These are phyloP conservation scores for Drosophila nigromelanica DNA, from an alignment of 1,140 invertebrate genomes.

Conservation along the genomic window DNA sequence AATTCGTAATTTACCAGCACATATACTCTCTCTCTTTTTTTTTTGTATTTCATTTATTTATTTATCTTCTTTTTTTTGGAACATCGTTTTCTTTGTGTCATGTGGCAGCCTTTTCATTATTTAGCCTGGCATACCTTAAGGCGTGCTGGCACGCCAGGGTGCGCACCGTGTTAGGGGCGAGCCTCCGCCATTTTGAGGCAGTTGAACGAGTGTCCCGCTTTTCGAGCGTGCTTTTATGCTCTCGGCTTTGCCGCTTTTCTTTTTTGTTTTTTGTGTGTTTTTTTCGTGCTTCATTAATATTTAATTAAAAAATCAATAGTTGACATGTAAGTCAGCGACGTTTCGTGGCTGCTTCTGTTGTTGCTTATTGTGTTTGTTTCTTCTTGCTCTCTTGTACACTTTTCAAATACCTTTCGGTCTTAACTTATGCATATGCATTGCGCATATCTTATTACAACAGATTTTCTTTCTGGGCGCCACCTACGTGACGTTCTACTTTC, in stretches of 20 bases:
- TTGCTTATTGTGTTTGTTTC: neutral
- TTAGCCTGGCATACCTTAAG: slow-evolving; percentile 61
- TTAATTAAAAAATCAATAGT: slow-evolving; percentile 83
- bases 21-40: slow-evolving; percentile 20
- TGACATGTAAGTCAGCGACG: slow-evolving; percentile 74
- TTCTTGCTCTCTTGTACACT: slow-evolving; percentile 13
- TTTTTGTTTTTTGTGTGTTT: slow-evolving; percentile 13
- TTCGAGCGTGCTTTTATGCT: slow-evolving; percentile 25
- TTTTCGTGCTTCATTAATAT: slow-evolving; percentile 81
- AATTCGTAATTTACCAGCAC: slow-evolving; percentile 69
- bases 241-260: slow-evolving; percentile 11
- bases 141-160: slow-evolving; percentile 41
- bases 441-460: slow-evolving; percentile 78
- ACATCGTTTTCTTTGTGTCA: slow-evolving; percentile 39
- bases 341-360: slow-evolving; percentile 29
- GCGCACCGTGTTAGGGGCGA: slow-evolving; percentile 33
- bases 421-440: slow-evolving; percentile 77
- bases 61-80: slow-evolving; percentile 19
- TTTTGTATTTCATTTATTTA: slow-evolving; percentile 23
- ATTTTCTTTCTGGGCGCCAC: slow-evolving; percentile 58
- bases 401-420: slow-evolving; percentile 44
- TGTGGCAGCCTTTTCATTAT: slow-evolving; percentile 46
- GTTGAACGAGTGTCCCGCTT: slow-evolving; percentile 30
- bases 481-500: slow-evolving; percentile 68
- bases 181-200: slow-evolving; percentile 16